Conservation (phyloP, 2,113 vertebrate genomes). For the Otolemur garnettii region DNA sequence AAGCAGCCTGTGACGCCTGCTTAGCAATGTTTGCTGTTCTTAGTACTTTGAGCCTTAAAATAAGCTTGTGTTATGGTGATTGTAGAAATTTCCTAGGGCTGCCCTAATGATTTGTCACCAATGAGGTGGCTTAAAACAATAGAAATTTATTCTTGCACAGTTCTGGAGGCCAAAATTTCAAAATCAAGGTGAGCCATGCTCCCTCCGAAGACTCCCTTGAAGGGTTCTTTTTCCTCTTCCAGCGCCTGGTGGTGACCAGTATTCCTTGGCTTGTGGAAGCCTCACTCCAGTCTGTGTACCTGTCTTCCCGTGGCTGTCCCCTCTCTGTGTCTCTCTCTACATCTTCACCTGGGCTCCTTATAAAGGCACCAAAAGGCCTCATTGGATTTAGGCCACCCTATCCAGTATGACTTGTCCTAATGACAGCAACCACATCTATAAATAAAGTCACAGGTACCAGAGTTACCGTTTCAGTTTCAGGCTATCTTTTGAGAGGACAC, state of each 20-base stretch:
- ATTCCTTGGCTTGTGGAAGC: too few relatives aligned
- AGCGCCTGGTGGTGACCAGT: rapidly evolving
- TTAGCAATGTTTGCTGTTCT: too few relatives aligned
- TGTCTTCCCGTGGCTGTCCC: neutral
- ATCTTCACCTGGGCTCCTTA: neutral
- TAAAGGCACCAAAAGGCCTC: neutral
- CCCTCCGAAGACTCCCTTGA: rapidly evolving
- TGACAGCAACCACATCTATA: neutral
- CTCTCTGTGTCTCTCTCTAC: neutral
- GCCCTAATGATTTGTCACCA: neutral
- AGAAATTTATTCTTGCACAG: neutral
- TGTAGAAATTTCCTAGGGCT: too few relatives aligned
- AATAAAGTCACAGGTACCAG: neutral
- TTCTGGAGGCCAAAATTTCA: neutral
- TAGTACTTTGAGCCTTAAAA: neutral
- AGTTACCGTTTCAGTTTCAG: neutral
- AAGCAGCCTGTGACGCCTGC: neutral
- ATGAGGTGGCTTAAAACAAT: neutral
- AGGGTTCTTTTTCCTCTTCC: too few relatives aligned
- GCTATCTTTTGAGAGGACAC: neutral
- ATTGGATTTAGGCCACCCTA: neutral
- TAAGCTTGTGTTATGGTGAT: neutral
- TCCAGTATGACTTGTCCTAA: neutral
- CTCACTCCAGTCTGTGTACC: neutral
- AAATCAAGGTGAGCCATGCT: neutral